These are phyloP conservation scores for Deilephila porcellus DNA, from an alignment of 2,888 invertebrate species.

Conservation along the genomic window DNA sequence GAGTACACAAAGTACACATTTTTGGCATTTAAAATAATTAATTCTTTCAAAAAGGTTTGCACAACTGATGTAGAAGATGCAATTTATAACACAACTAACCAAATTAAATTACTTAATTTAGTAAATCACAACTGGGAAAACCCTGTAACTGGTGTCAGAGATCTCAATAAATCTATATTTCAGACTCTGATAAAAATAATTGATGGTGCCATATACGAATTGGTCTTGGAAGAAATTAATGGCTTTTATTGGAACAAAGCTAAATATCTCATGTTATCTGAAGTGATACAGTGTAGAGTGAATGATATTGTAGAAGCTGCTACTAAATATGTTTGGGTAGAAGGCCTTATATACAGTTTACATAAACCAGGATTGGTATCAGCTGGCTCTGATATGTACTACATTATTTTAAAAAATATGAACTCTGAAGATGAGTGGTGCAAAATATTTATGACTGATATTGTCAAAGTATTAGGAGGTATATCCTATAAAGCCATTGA, in stretches of 20 bases:
- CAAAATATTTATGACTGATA: constrained; percentile 61
- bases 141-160: constrained; percentile 83
- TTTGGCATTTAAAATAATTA: constrained; percentile 79
- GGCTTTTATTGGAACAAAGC: constrained; percentile 85
- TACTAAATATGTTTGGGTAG: constrained; percentile 55
- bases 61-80: constrained; percentile 61
- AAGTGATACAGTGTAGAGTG: constrained; percentile 67
- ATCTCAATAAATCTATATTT: constrained; percentile 80
- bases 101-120: constrained; percentile 74
- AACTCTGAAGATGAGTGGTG: constrained; percentile 73
- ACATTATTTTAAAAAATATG: constrained; percentile 72
- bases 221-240: constrained; percentile 63
- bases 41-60: constrained; percentile 70
- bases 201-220: constrained; percentile 52
- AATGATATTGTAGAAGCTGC: constrained; percentile 44
- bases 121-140: constrained; percentile 87
- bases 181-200: constrained; percentile 61
- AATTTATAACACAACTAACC: constrained; percentile 58
- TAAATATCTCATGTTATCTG: constrained; percentile 84
- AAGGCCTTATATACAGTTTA: constrained; percentile 73
- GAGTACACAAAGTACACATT: constrained; percentile 82
- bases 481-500: constrained; percentile 64
- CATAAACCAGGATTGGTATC: constrained; percentile 83
- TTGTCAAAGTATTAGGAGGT: constrained; percentile 59
- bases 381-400: constrained; percentile 86